Base-by-base conservation (phyloP, 2,888 invertebrate genomes). In the Pheosia tremula region DNA sequence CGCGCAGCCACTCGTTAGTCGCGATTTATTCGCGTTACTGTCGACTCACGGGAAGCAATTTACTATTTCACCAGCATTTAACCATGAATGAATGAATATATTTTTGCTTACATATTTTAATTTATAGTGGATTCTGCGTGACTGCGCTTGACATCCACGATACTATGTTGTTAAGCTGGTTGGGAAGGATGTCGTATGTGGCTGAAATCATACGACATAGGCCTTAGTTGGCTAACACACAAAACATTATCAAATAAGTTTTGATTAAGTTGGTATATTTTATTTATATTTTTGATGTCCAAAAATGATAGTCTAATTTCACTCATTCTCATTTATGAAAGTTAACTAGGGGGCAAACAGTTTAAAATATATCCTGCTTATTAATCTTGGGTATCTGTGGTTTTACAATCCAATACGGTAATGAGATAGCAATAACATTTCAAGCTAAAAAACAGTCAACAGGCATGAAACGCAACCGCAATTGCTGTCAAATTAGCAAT, bases 1-100 rank as follows among this genome's bases (percentile, higher is more conserved):
- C 6, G 50, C 50, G 50, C 50, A 24, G 68, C 67, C 67, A 69
- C 81, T 82, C 81, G 84, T 84, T 84, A 84, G 79, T 72, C 77
- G 81, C 78, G 79, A 84, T 84, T 84, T 84, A 83, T 85, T 73
- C 77, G 71, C 75, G 79, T 78, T 72, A 79, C 79, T 77, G 80
- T 81, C 82, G 71, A 73, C 68, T 72, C 77, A 73, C 75, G 73
- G 72, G 76, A 71, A 68, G 74, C 80, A 74, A 82, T 85, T 86
- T 85, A 85, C 82, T 82, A 81, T 81, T 80, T 81, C 62, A 68
- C 68, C 57, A 66, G 59, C 43, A 55, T 55, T 60, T 53, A 45
- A 60, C 53, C 43, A 43, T 39, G 57, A 39, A 36, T 53, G 57
- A 39, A 36, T 53, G 9, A 24, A 24, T 50, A 50, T 9, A 24